Percentiles rank a stretch among this genome's conserved stretches.
Evolutionary conservation across 2,888 invertebrate species (phyloP).

Genomic region (Drosophila mayaguana): DNA sequence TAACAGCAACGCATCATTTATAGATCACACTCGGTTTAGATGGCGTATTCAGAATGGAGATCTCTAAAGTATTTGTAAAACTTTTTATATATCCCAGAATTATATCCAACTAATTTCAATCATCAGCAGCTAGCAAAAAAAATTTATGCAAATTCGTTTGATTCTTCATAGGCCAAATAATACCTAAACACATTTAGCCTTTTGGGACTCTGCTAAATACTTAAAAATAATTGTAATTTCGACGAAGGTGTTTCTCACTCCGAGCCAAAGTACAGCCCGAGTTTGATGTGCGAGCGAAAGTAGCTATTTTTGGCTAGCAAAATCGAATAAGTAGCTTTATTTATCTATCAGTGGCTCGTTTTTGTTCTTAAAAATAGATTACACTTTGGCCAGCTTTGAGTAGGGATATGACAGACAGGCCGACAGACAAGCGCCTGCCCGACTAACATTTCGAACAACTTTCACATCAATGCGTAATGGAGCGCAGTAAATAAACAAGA

Average conservation of each 20-base stretch:
- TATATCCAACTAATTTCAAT: too few species aligned
- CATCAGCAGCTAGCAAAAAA: too few species aligned
- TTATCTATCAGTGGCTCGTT: constrained; percentile 2
- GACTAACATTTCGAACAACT: not conserved
- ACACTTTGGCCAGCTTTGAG: constrained; percentile 20
- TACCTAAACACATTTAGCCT: not conserved
- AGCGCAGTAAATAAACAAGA: constrained; percentile 10
- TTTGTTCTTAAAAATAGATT: constrained; percentile 37
- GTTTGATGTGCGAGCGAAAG: not conserved
- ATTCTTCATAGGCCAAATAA: not conserved
- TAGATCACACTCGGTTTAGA: constrained; percentile 1
- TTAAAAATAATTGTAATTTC: not conserved
- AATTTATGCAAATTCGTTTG: too few species aligned
- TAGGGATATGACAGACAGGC: not conserved
- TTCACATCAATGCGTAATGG: constrained; percentile 29
- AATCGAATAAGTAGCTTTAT: constrained; percentile 2
- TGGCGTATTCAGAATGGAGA: not conserved
- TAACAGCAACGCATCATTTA: constrained; percentile 23
- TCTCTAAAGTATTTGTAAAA: too few species aligned
- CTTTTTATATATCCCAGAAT: too few species aligned
- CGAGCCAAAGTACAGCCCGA: too few species aligned
- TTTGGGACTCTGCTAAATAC: not conserved
- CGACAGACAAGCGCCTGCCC: too few species aligned
- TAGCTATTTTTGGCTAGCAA: constrained; percentile 28
- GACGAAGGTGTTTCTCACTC: not conserved